Base-by-base conservation (phyloP, 1,140 invertebrate genomes). In the Mamestra configurata region DNA sequence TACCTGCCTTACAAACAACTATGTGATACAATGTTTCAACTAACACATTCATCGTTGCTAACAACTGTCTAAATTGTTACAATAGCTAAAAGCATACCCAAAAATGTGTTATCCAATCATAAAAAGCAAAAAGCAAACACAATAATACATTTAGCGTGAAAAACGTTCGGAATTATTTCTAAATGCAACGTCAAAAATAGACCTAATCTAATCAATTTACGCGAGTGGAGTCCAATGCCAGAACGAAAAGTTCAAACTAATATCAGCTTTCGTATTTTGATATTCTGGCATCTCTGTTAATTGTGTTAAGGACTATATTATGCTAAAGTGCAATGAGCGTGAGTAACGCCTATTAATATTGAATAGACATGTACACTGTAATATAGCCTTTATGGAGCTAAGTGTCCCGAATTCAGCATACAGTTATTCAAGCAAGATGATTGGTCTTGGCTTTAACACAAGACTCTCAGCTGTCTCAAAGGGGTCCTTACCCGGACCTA, bases 381-480 rank as follows among this genome's bases (percentile, higher is more conserved):
- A 37, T 5, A 18, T 18, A 24, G 15, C 61, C 53, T 57, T 27
- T 57, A 27, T 20, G 8, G 35, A 10, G 31, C 11, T 3, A 8
- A 22, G 35, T 22, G 61, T 11, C 18, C 4, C n/a, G 35, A 64
- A 64, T 64, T 64, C 61, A 40, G 61, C 18, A 70, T 46, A 49
- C 40, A 70, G 40, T 70, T 27, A 70, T 70, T 70, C 66, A 70
- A 70, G 40, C 40, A 15, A 13, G 40, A 46, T 70, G 40, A 66
- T 61, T 40, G 35, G n/a, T 4, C 4, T 18, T 66, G 61, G 35
- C 22, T 24, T 40, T 40, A 40, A 46, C 37, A 70, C 37, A 70
- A 46, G 40, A 46, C 64, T 68, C 64, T 68, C 64, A 68, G 40
- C n/a, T 13, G 40, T 20, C 40, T 70, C 66, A 70, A 70, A 70